These are phyloP conservation scores for Leptogaster cylindrica DNA, from an alignment of 2,888 invertebrate genomes.

Conservation along the genomic window DNA sequence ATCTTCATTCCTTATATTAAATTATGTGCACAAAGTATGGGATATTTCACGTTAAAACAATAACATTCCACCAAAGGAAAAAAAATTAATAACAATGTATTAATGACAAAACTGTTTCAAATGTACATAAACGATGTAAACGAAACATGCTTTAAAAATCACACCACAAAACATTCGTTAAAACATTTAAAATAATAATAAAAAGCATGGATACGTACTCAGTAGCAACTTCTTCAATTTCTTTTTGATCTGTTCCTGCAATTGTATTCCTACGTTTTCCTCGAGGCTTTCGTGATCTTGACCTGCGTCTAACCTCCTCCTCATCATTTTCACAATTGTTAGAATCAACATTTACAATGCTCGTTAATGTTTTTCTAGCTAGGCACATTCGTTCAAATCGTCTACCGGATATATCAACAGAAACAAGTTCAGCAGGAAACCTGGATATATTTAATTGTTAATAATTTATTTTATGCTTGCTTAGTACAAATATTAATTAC, in stretches of 20 bases:
- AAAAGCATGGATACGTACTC: slow-evolving; percentile 70
- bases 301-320: slow-evolving; percentile 73
- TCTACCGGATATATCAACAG: slow-evolving; percentile 87
- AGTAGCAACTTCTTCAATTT: slow-evolving; percentile 83
- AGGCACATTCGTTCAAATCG: slow-evolving; percentile 89
- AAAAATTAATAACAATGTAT: no score
- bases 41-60: no score
- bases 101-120: slow-evolving; percentile 32
- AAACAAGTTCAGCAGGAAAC: slow-evolving; percentile 86
- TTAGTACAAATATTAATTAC: slow-evolving; percentile 67
- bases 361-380: slow-evolving; percentile 77
- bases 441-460: slow-evolving; percentile 59
- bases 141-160: neutral
- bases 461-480: neutral
- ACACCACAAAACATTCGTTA: neutral
- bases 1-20: no score
- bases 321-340: slow-evolving; percentile 64
- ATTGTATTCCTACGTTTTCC: slow-evolving; percentile 89
- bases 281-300: slow-evolving; percentile 76
- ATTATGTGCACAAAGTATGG: no score
- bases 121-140: slow-evolving; percentile 6
- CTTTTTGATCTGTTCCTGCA: slow-evolving; percentile 88
- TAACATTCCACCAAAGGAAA: no score
- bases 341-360: slow-evolving; percentile 50
- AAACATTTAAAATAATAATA: neutral